Conservation (phyloP, 2,113 vertebrate genomes). For the Varanus komodoensis region DNA sequence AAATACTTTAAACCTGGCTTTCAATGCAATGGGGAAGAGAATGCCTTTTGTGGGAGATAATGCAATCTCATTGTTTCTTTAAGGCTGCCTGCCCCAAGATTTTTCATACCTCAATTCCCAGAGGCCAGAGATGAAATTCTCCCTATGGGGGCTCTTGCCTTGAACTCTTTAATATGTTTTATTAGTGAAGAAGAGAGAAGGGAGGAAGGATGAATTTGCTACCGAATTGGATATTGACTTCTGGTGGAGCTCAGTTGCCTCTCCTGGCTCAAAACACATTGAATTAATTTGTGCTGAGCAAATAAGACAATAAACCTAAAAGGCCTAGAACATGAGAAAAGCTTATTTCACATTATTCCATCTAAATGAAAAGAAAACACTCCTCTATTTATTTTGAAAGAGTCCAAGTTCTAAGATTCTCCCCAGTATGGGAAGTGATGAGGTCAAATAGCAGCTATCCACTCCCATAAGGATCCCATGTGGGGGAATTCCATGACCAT, state of each 20-base stretch:
- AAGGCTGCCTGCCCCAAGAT: constrained; percentile 28
- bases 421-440: constrained; percentile 27
- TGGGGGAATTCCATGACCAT: neutral
- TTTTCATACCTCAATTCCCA: constrained; percentile 46
- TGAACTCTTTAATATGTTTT: constrained; percentile 43
- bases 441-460: constrained; percentile 45
- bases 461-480: neutral
- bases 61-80: constrained; percentile 38
- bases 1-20: constrained; percentile 31
- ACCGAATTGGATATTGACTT: constrained; percentile 59
- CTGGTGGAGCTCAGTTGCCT: constrained; percentile 47
- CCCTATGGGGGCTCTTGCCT: neutral
- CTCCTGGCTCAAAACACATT: constrained; percentile 36
- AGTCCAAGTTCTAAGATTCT: constrained; percentile 6
- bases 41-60: constrained; percentile 43
- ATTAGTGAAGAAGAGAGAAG: constrained; percentile 27
- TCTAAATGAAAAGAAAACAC: constrained; percentile 49
- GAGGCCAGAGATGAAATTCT: neutral
- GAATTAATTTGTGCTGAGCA: constrained; percentile 60
- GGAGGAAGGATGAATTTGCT: constrained; percentile 50
- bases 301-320: constrained; percentile 52
- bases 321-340: constrained; percentile 36
- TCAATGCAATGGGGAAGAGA: constrained; percentile 32
- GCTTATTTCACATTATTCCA: constrained; percentile 52
- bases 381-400: constrained; percentile 25